Evolutionary conservation across 2,113 vertebrate species (phyloP).

Genomic region (Brachyistius frenatus): DNA sequence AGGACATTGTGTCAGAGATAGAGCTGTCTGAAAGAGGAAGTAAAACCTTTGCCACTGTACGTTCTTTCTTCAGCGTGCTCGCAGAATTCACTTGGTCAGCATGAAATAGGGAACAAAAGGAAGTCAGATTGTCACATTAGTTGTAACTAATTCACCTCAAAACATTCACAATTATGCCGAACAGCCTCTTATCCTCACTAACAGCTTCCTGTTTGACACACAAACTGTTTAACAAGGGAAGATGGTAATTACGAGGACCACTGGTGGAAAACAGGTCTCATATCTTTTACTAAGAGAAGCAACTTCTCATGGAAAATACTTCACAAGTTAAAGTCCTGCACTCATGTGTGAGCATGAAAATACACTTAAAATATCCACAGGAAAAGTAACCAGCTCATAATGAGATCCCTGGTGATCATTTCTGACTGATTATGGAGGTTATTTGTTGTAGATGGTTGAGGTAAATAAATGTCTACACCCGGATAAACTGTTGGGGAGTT

Average conservation of each 20-base stretch:
- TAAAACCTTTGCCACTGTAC: slow-evolving; percentile 16
- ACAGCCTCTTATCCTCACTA: neutral
- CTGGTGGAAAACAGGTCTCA: neutral
- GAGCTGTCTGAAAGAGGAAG: slow-evolving; percentile 45
- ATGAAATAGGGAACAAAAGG: neutral
- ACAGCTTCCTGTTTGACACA: neutral
- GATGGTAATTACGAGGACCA: neutral
- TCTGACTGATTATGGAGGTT: too few species aligned
- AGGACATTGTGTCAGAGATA: slow-evolving; percentile 37
- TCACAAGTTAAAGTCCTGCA: too few species aligned
- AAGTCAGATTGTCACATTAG: slow-evolving; percentile 8
- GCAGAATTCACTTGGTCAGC: slow-evolving; percentile 21
- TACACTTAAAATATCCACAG: too few species aligned
- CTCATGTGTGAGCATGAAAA: too few species aligned
- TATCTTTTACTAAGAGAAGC: neutral
- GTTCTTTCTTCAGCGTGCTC: slow-evolving; percentile 9
- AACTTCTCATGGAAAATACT: neutral
- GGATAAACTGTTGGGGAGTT: too few species aligned
- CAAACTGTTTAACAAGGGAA: neutral
- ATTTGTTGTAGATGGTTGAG: too few species aligned
- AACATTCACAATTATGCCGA: neutral
- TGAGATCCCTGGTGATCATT: too few species aligned
- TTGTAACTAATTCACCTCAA: neutral
- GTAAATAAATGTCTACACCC: too few species aligned
- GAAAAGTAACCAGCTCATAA: too few species aligned